These are phyloP conservation scores for Apis dorsata DNA, from an alignment of 1,140 invertebrate genomes.

Conservation along the genomic window DNA sequence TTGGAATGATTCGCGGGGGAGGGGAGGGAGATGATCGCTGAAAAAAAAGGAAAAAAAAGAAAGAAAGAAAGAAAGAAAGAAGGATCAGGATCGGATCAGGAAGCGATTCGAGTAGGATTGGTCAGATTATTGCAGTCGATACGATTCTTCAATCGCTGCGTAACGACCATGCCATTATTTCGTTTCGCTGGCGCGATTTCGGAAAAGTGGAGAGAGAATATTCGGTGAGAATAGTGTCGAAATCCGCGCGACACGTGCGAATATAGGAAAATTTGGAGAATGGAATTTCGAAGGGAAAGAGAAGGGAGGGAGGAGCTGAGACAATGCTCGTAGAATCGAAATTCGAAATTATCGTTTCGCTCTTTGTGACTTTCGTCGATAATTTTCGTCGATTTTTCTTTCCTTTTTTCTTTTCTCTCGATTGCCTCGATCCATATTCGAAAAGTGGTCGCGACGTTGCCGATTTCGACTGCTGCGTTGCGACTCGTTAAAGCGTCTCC, in stretches of 20 bases:
- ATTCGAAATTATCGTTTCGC: neutral
- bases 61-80: neutral
- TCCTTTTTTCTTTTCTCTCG: no score
- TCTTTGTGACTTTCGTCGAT: no score
- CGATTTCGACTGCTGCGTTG: slow-evolving; percentile 27
- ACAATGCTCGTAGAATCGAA: no score
- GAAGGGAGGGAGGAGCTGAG: no score
- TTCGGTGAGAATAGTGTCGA: neutral
- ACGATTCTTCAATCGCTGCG: slow-evolving; percentile 5
- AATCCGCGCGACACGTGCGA: no score
- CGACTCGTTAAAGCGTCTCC: slow-evolving; percentile 36
- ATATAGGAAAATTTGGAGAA: neutral
- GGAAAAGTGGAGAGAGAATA: neutral
- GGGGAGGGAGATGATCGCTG: no score
- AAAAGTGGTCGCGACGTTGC: slow-evolving; percentile 13
- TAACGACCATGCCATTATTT: slow-evolving; percentile 24
- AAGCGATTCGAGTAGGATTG: slow-evolving; percentile 9
- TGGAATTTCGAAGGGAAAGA: neutral
- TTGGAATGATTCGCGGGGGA: slow-evolving; percentile 36
- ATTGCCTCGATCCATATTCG: slow-evolving; percentile 25
- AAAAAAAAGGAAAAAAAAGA: neutral
- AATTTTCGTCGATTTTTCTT: neutral
- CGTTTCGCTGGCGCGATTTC: neutral
- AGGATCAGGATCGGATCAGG: slow-evolving; percentile 6
- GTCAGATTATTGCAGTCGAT: neutral